Conservation (phyloP, 1,140 invertebrate species). For the Philotrypesis tridentata region DNA sequence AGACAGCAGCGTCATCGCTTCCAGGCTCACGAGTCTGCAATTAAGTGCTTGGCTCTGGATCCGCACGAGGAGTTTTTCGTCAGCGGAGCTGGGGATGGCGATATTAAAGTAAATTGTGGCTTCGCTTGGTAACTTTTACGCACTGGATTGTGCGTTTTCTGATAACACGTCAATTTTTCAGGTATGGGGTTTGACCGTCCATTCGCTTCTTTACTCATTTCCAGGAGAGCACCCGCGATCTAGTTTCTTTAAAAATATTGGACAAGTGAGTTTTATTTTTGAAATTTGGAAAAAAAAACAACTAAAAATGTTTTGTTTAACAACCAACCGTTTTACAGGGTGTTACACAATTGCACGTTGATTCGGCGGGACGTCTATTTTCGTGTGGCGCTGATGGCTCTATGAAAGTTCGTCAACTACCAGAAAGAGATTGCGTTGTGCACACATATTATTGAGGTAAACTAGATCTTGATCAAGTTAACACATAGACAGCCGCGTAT, state of each 20-base stretch:
- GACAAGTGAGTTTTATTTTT: conserved; percentile 75
- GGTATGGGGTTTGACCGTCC: conserved; percentile 94
- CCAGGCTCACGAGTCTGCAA: conserved; percentile 92
- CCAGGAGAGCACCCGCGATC: conserved; percentile 93
- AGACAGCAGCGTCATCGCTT: conserved; percentile 91
- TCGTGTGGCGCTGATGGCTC: conserved; percentile 99
- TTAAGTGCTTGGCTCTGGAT: conserved; percentile 96
- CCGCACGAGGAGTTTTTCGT: conserved; percentile 97
- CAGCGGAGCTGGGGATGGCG: conserved; percentile 97
- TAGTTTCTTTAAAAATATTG: conserved; percentile 96
- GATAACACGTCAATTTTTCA: conserved; percentile 69
- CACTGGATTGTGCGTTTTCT: conserved; percentile 7
- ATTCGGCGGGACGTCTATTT: conserved; percentile 89
- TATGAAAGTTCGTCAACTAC: conserved; percentile 95
- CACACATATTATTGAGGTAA: conserved; percentile 68
- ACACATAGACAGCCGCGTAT: background rate
- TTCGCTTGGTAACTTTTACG: background rate
- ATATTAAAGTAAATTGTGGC: conserved; percentile 90
- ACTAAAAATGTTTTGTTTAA: conserved; percentile 26
- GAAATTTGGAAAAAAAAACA: background rate
- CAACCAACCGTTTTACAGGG: conserved; percentile 73
- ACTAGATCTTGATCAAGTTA: background rate
- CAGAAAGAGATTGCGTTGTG: conserved; percentile 79
- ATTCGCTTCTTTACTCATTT: conserved; percentile 90
- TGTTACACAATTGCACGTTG: conserved; percentile 95